Base-by-base conservation (phyloP, 2,888 invertebrate genomes). In the Cantharis rustica region DNA sequence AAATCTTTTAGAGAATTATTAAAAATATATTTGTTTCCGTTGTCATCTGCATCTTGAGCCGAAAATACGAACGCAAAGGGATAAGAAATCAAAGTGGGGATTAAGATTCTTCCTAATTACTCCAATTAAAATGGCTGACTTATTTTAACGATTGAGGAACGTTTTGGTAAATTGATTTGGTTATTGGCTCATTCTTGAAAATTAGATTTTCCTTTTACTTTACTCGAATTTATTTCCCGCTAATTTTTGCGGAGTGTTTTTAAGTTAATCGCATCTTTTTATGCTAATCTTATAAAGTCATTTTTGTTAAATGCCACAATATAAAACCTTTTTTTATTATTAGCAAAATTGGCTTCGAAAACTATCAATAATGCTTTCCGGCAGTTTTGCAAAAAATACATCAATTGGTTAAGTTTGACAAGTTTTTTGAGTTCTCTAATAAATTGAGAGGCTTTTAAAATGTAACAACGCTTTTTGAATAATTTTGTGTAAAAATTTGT, bases 81-180 rank as follows among this genome's bases (percentile, higher is more conserved):
- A 79, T 76, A 76, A 74, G 79, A 79, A 79, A 79, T 76, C 79
- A 79, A 77, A 79, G 76, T 68, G 79, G 71, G 77, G 77, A 79
- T 79, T 79, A 79, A 77, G 79, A 79, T 75, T 77, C 79, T 75
- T 77, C 77, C 79, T 79, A 79, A 79, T 79, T 79, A 73, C 77
- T 68, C 75, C 79, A 79, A 79, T 79, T 79, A 77, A 75, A 77
- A 77, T 77, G 77, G 79, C 76, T 77, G 79, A 79, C 79, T 79
- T 77, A 77, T 79, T 79, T 79, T 77, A 79, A 79, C 79, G 76
- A 79, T 79, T 77, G 79, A 75, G 77, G 79, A 76, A 72, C 81
- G 80, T 79, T 80, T 82, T 80, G 81, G 81, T 80, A 82, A 82
- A 81, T 81, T 76, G 76, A 72, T 73, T 78, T 80, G 80, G 79